Percentiles rank a stretch among this genome's conserved stretches.
phyloP scores from a whole-genome alignment of 2,888 invertebrate species.

The Idaea dimidiata region DNA sequence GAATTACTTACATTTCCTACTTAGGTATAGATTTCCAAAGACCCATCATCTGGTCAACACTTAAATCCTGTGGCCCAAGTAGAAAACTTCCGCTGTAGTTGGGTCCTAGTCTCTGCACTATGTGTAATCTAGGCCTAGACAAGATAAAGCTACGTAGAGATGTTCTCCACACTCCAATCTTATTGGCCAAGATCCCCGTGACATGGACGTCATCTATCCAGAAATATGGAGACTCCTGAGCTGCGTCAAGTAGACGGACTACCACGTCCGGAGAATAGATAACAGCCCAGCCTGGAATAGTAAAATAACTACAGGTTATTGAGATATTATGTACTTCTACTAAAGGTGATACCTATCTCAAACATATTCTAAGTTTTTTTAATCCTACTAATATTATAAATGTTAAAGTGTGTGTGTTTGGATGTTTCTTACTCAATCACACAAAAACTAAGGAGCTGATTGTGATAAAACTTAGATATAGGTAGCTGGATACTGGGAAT shows the following conservation, averaged over 20 bases:
- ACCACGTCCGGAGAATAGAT: constrained; percentile 84
- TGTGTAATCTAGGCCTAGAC: constrained; percentile 38
- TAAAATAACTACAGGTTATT: too few species aligned
- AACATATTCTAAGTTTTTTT: too few species aligned
- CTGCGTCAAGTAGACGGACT: constrained; percentile 78
- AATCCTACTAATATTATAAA: too few species aligned
- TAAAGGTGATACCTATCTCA: too few species aligned
- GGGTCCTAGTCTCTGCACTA: constrained; percentile 40
- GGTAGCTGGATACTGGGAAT: too few species aligned
- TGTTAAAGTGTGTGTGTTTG: too few species aligned
- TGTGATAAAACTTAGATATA: too few species aligned
- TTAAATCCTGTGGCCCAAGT: constrained; percentile 78
- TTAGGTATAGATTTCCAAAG: constrained; percentile 69
- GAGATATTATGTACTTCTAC: too few species aligned
- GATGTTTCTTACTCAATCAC: too few species aligned
- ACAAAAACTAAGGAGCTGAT: too few species aligned
- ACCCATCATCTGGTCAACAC: constrained; percentile 63
- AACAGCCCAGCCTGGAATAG: constrained; percentile 82
- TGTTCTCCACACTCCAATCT: constrained; percentile 79
- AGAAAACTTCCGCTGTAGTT: constrained; percentile 64
- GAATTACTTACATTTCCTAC: too few species aligned
- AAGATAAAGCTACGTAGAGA: constrained; percentile 70
- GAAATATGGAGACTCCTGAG: constrained; percentile 84
- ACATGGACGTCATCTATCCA: constrained; percentile 93
- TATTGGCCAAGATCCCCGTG: constrained; percentile 84